Conservation (phyloP, 2,797 vertebrate genomes). For the Otolemur crassicaudatus region DNA sequence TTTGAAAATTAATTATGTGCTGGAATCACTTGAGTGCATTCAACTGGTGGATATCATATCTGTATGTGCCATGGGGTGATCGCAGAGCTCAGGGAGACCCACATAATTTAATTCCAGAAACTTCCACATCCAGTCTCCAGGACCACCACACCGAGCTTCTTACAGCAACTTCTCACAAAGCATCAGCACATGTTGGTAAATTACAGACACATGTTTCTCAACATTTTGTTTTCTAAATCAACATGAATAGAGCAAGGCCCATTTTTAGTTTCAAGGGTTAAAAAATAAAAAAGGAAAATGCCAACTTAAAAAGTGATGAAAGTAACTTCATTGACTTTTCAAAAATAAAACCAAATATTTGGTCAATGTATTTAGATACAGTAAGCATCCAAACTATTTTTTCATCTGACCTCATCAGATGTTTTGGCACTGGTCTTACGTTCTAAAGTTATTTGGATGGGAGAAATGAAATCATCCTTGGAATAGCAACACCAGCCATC, state of each 20-base stretch:
- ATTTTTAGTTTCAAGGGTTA: background rate
- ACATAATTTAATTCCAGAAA: constrained; percentile 65
- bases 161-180: background rate
- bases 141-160: constrained; percentile 45
- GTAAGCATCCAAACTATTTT: constrained; percentile 8
- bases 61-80: background rate
- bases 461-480: constrained; percentile 8
- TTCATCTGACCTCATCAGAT: constrained; percentile 39
- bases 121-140: constrained; percentile 18
- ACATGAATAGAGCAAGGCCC: background rate
- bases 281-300: background rate
- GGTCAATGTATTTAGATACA: background rate
- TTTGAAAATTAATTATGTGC: background rate
- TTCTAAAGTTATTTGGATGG: constrained; percentile 20
- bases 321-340: constrained; percentile 6
- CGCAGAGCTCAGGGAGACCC: background rate
- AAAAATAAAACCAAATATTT: constrained; percentile 45
- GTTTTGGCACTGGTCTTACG: constrained; percentile 32
- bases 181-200: background rate
- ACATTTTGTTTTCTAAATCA: constrained; percentile 54
- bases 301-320: background rate
- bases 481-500: background rate
- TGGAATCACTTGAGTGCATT: constrained; percentile 49
- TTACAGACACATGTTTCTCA: background rate
- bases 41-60: background rate